Evolutionary conservation across 2,888 invertebrate genomes (phyloP).

Genomic region (Cyaniris semiargus): DNA sequence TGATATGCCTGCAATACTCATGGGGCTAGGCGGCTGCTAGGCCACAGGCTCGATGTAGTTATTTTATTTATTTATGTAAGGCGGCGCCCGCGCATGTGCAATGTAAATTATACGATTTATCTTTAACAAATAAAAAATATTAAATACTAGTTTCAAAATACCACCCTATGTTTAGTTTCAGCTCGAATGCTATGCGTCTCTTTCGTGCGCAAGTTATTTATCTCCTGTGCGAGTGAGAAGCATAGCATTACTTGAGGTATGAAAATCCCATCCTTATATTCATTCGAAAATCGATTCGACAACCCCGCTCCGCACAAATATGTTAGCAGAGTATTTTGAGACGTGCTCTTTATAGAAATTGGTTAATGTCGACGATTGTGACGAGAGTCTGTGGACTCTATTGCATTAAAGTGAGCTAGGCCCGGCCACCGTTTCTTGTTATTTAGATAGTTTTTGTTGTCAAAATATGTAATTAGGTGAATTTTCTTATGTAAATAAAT

Average conservation of each 20-base stretch:
- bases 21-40: neutral
- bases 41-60: neutral
- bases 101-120: neutral
- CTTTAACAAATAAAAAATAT: too few species aligned
- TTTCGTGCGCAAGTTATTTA: too few species aligned
- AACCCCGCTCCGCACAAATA: neutral
- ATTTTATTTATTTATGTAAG: neutral
- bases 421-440: slow-evolving; percentile 52
- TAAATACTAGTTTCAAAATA: too few species aligned
- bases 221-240: too few species aligned
- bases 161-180: too few species aligned
- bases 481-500: slow-evolving; percentile 79
- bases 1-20: slow-evolving; percentile 9
- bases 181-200: too few species aligned
- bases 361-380: neutral
- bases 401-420: slow-evolving; percentile 41
- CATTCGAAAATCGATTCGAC: neutral
- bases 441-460: slow-evolving; percentile 71
- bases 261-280: too few species aligned
- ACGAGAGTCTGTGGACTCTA: neutral
- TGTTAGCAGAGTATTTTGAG: slow-evolving; percentile 15
- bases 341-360: slow-evolving; percentile 8
- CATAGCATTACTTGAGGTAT: too few species aligned
- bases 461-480: slow-evolving; percentile 71
- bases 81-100: slow-evolving; percentile 14